These are phyloP conservation scores for Heliconius ismenius DNA, from an alignment of 2,888 invertebrate species.

Conservation along the genomic window DNA sequence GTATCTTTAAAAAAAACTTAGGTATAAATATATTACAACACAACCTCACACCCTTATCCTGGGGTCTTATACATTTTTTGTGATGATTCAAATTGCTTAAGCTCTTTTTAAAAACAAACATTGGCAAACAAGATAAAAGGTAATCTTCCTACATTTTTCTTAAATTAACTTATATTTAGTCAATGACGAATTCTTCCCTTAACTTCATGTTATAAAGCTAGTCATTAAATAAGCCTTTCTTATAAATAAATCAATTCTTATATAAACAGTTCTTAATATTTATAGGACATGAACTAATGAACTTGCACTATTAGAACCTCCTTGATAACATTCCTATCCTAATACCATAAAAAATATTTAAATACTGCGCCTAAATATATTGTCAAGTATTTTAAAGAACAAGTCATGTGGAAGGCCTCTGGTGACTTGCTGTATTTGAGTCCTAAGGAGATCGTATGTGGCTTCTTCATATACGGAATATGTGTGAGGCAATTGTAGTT, in stretches of 20 bases:
- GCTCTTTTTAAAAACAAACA: background rate
- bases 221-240: background rate
- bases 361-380: slow-evolving; percentile 84
- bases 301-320: background rate
- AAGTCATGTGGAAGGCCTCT: slow-evolving; percentile 90
- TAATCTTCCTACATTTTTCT: background rate
- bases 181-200: background rate
- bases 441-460: slow-evolving; percentile 89
- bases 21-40: background rate
- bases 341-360: slow-evolving; percentile 25
- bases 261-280: background rate
- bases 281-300: slow-evolving; percentile 1
- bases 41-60: background rate
- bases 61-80: background rate
- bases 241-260: slow-evolving; percentile 1
- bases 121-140: background rate
- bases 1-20: background rate
- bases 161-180: background rate
- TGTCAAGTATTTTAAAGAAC: slow-evolving; percentile 91
- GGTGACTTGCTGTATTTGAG: slow-evolving; percentile 92
- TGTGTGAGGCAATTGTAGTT: slow-evolving; percentile 87
- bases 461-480: slow-evolving; percentile 92
- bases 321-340: background rate
- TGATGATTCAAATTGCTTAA: background rate
- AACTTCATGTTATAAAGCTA: slow-evolving; percentile 5